A percentile compares a stretch with the other conserved stretches of the same genome.
These are phyloP conservation scores for Amblyjoppa fuscipennis DNA, from an alignment of 2,888 invertebrate species.

Conservation along the genomic window DNA sequence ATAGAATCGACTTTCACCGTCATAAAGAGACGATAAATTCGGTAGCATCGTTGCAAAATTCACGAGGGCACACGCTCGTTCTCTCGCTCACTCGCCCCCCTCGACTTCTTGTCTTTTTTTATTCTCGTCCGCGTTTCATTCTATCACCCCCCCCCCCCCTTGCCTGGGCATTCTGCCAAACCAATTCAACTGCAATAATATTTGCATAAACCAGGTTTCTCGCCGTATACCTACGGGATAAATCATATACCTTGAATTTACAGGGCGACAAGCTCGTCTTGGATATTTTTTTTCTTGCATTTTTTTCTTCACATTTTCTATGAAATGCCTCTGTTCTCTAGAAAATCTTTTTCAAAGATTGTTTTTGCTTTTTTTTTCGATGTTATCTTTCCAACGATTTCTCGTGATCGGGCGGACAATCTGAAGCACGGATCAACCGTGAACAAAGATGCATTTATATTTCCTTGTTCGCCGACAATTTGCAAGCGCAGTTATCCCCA, in stretches of 20 bases:
- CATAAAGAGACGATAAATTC: slow-evolving; percentile 69
- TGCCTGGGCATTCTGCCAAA: slow-evolving; percentile 78
- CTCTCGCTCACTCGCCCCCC: slow-evolving; percentile 9
- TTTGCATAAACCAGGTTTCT: slow-evolving; percentile 81
- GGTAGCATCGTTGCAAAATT: slow-evolving; percentile 75
- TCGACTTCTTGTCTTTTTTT: not conserved
- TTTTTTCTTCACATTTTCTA: not conserved
- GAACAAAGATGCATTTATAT: not conserved
- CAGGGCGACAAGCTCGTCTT: slow-evolving; percentile 64
- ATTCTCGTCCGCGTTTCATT: slow-evolving; percentile 18
- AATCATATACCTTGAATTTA: slow-evolving; percentile 73
- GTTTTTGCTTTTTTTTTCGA: not conserved
- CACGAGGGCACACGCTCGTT: slow-evolving; percentile 70
- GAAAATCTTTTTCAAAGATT: not conserved
- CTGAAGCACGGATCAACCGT: not conserved
- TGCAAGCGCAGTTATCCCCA: not conserved
- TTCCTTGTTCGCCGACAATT: not conserved
- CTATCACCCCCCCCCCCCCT: not conserved
- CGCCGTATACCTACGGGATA: slow-evolving; percentile 74
- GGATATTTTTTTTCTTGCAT: slow-evolving; percentile 3
- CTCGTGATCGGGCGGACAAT: not conserved
- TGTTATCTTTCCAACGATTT: not conserved
- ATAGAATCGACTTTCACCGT: slow-evolving; percentile 58
- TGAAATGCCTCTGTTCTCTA: not conserved
- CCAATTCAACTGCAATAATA: slow-evolving; percentile 82